phyloP scores from a whole-genome alignment of 2,797 vertebrate species.

The Dendrocincla fuliginosa region DNA sequence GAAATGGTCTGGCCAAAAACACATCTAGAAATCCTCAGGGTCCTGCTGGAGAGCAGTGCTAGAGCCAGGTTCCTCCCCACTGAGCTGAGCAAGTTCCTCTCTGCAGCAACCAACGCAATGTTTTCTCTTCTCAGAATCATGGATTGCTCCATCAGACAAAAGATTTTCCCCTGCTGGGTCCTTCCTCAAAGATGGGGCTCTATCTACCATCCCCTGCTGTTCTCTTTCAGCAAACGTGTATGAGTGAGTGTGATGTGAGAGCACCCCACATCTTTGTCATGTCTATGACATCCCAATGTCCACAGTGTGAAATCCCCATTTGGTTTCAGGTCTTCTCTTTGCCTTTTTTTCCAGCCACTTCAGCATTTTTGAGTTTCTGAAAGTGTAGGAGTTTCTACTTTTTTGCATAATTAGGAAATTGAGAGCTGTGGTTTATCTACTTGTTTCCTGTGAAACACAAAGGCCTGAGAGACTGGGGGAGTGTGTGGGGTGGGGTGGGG shows the following conservation, averaged over 20 bases:
- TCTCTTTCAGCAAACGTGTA: not conserved
- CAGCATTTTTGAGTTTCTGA: constrained; percentile 20
- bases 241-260: not conserved
- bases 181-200: not conserved
- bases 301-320: not conserved
- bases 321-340: not conserved
- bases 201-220: not conserved
- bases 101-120: not conserved
- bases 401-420: constrained; percentile 28
- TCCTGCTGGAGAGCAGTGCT: not conserved
- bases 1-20: not conserved
- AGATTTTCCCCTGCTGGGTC: not conserved
- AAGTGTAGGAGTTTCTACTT: not conserved
- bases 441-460: constrained; percentile 25
- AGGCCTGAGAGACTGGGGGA: not conserved
- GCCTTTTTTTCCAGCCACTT: not conserved
- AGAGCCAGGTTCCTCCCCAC: not conserved
- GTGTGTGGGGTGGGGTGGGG: not conserved
- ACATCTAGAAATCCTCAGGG: not conserved
- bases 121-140: constrained; percentile 1
- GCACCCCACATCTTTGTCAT: not conserved
- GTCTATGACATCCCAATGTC: not conserved
- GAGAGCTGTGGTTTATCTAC: constrained; percentile 18
- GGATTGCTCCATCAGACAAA: not conserved
- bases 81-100: not conserved